Conservation (phyloP, 2,888 invertebrate species). For the Aporophyla nigra region DNA sequence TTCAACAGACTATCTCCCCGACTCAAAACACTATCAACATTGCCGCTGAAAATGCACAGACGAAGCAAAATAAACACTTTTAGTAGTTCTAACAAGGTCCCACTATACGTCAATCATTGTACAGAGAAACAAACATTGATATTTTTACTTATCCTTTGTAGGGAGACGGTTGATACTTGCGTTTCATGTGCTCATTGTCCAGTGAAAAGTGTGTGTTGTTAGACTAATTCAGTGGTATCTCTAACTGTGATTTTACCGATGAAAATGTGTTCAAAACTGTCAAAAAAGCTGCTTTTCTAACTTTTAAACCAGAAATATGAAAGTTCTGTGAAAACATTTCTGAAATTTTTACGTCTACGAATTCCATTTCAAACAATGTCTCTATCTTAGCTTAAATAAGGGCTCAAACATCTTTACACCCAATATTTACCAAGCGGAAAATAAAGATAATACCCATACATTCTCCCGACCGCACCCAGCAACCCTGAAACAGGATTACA, state of each 20-base stretch:
- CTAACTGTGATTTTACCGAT: constrained; percentile 8
- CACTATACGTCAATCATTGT: constrained; percentile 69
- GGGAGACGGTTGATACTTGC: constrained; percentile 47
- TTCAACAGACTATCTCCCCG: constrained; percentile 22
- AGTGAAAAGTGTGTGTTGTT: constrained; percentile 45
- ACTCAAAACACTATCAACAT: constrained; percentile 40
- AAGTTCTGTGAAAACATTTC: not conserved
- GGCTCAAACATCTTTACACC: not conserved
- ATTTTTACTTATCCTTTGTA: constrained; percentile 61
- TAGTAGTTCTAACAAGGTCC: constrained; percentile 70
- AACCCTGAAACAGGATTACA: constrained; percentile 62
- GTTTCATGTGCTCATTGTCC: constrained; percentile 37
- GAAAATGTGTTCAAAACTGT: not conserved
- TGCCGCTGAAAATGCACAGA: constrained; percentile 52
- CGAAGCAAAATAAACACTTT: constrained; percentile 69
- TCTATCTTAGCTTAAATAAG: fast-evolving
- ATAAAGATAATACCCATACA: constrained; percentile 29
- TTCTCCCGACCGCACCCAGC: constrained; percentile 11
- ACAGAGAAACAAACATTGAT: constrained; percentile 66
- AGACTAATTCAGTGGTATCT: constrained; percentile 4
- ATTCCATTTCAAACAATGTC: not conserved
- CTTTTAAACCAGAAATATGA: not conserved
- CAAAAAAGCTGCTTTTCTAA: not conserved
- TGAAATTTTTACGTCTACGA: not conserved
- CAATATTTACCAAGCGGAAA: constrained; percentile 19